phyloP scores from a whole-genome alignment of 2,888 invertebrate genomes.

The Embidobia sp. region DNA sequence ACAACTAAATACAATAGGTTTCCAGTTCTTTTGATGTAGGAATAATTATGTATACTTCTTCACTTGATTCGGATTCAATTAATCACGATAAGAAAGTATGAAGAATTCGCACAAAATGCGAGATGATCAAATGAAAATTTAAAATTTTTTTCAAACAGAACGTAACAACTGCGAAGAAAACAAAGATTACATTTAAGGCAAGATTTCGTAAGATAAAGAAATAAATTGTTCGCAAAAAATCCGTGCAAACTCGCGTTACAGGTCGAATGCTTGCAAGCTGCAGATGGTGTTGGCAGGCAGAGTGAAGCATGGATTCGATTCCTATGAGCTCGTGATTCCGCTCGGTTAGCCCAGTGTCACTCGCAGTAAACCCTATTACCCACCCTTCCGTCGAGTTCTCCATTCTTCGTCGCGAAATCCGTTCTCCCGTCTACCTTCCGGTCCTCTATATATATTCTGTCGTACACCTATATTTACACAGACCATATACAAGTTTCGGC shows the following conservation, averaged over 20 bases:
- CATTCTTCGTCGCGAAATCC: constrained; percentile 62
- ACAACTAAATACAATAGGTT: no score
- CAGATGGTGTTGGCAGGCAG: constrained; percentile 81
- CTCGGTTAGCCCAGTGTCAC: constrained; percentile 81
- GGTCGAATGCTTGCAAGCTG: constrained; percentile 76
- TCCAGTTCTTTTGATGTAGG: no score
- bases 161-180: neutral
- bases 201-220: constrained; percentile 21
- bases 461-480: constrained; percentile 39
- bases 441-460: constrained; percentile 32
- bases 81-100: no score
- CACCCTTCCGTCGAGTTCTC: constrained; percentile 64
- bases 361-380: constrained; percentile 81
- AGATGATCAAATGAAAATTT: no score
- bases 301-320: constrained; percentile 82
- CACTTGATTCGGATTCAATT: no score
- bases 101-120: no score
- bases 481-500: neutral
- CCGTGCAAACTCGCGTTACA: constrained; percentile 53
- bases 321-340: constrained; percentile 81
- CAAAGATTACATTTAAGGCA: no score
- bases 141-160: no score
- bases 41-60: no score
- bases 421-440: constrained; percentile 48
- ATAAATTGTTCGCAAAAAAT: constrained; percentile 67